Conservation (phyloP, 2,888 invertebrate genomes). For the Crepidodera aurea region DNA sequence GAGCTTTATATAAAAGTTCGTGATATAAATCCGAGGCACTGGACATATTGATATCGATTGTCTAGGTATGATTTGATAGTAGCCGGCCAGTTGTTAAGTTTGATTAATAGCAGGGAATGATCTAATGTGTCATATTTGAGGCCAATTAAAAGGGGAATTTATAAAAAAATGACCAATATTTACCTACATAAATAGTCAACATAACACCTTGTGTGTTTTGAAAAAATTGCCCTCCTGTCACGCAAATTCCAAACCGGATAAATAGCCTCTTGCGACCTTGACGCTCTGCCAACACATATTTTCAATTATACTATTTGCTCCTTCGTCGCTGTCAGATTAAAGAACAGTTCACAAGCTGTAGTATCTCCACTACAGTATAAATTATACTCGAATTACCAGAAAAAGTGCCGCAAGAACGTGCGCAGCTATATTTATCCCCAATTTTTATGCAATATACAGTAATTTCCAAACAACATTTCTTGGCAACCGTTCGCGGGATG, state of each 20-base stretch:
- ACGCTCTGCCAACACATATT: conserved; percentile 60
- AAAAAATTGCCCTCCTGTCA: conserved; percentile 15
- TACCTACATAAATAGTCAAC: too few species aligned
- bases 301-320: conserved; percentile 61
- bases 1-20: too few species aligned
- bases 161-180: too few species aligned
- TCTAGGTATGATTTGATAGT: too few species aligned
- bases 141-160: too few species aligned
- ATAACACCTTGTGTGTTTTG: neutral
- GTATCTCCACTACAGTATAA: conserved; percentile 53
- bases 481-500: conserved; percentile 29
- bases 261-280: conserved; percentile 57
- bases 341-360: conserved; percentile 58
- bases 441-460: conserved; percentile 46
- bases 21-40: too few species aligned
- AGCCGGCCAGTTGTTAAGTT: too few species aligned
- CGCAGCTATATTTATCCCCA: conserved; percentile 40
- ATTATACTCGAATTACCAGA: conserved; percentile 50
- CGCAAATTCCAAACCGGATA: conserved; percentile 38
- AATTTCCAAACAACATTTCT: conserved; percentile 40
- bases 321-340: conserved; percentile 60
- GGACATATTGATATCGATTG: too few species aligned
- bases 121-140: too few species aligned
- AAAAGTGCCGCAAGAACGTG: conserved; percentile 41
- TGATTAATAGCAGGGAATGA: too few species aligned